These are phyloP conservation scores for Latrodectus hesperus DNA, from an alignment of 2,888 invertebrate genomes.

Conservation along the genomic window DNA sequence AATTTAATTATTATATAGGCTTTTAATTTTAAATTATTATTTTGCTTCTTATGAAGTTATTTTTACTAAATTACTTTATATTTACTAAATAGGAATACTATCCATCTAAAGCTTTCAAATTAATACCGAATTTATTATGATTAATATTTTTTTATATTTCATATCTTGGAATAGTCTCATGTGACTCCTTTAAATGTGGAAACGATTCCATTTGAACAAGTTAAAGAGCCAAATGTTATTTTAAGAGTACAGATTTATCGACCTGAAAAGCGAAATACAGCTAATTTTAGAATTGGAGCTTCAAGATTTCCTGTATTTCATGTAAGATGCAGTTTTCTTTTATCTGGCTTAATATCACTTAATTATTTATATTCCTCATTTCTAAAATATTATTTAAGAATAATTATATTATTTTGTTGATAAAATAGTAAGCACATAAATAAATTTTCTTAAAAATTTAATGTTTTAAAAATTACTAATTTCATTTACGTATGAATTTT, in stretches of 20 bases:
- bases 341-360: neutral
- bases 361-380: neutral
- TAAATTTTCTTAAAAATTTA: too few species aligned
- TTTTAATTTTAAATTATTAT: neutral
- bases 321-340: conserved; percentile 8
- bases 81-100: too few species aligned
- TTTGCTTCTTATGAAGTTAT: conserved; percentile 3
- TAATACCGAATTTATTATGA: too few species aligned
- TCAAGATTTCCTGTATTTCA: conserved; percentile 27
- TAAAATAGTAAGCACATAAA: too few species aligned
- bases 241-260: conserved; percentile 69
- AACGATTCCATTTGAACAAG: conserved; percentile 6
- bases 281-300: neutral
- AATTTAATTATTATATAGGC: neutral
- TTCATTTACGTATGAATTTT: too few species aligned
- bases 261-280: conserved; percentile 46
- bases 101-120: too few species aligned
- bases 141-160: too few species aligned
- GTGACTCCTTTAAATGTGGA: neutral
- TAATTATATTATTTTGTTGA: neutral
- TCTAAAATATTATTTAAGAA: neutral
- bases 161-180: too few species aligned
- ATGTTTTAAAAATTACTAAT: too few species aligned
- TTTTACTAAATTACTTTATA: too few species aligned
- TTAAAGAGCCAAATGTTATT: conserved; percentile 56